Evolutionary conservation across 2,888 invertebrate species (phyloP).

Genomic region (Unio pictorum): DNA sequence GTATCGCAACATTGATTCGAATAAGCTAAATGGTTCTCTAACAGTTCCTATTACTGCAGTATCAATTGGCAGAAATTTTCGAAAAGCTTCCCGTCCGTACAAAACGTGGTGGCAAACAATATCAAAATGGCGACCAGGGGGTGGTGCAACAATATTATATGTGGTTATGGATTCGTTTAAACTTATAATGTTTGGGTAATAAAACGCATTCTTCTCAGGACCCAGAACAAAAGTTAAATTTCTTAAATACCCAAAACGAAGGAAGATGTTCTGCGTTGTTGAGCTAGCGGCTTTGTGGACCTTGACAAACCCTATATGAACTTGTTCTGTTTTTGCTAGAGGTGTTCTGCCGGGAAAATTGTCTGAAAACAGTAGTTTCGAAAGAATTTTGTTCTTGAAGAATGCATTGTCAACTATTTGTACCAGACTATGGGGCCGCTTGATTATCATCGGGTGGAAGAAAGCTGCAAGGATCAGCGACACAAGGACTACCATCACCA

Average conservation of each 20-base stretch:
- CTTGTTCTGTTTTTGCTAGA: too few relatives aligned
- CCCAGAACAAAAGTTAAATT: slow-evolving; percentile 33
- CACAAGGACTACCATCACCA: too few relatives aligned
- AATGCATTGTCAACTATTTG: too few relatives aligned
- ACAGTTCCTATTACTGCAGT: slow-evolving; percentile 22
- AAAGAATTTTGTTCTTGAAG: too few relatives aligned
- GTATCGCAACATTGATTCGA: slow-evolving; percentile 26
- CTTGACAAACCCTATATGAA: slow-evolving; percentile 31
- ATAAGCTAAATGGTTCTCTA: slow-evolving; percentile 24
- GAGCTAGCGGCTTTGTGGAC: slow-evolving; percentile 40
- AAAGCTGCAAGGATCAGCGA: too few relatives aligned
- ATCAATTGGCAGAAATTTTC: slow-evolving; percentile 19
- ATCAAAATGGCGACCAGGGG: slow-evolving; percentile 22
- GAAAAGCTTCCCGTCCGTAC: slow-evolving; percentile 23
- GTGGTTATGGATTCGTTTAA: slow-evolving; percentile 25
- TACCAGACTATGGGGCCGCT: too few relatives aligned
- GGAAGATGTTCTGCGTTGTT: slow-evolving; percentile 29
- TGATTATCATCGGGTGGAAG: too few relatives aligned
- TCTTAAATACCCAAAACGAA: slow-evolving; percentile 30
- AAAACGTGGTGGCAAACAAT: slow-evolving; percentile 35
- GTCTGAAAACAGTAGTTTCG: too few relatives aligned
- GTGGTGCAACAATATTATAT: slow-evolving; percentile 26
- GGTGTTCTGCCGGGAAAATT: too few relatives aligned
- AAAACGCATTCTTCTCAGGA: slow-evolving; percentile 27
- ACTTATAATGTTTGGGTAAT: slow-evolving; percentile 34